Evolutionary conservation across 2,888 invertebrate species (phyloP), one percentile per base, ranked within the genome.

Genomic region (Plagodis pulveraria): DNA sequence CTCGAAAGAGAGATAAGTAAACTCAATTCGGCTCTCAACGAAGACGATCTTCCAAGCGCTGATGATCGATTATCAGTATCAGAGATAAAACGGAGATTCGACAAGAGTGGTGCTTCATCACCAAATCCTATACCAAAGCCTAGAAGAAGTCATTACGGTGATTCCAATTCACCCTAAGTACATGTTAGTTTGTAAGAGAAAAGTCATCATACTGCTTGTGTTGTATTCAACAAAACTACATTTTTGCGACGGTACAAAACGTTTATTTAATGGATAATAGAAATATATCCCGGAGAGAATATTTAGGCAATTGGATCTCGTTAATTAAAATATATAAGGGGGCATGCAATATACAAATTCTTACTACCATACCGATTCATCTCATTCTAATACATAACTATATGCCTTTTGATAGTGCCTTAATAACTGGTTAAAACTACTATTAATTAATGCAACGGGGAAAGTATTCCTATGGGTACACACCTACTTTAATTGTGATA

Each of bases 111-210:
- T 50, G 79, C 75, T 46, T 84, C 86, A n/a, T 88, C 90, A 49
- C 93, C 93, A 56, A 93, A 94, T 81, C 94, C 94, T 4, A 91
- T 94, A 79, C 94, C 94, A 74, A 94, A 94, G 77, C 94, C 94
- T 2, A 89, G 93, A 71, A 86, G 94, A 73, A 93, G 94, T 75
- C 87, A 90, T 63, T 85, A 89, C 49, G 87, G 86, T 41, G 87
- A 83, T 52, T 78, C 84, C 7, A 83, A 73, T 59, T 83, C 86
- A 43, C 84, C 87, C 8, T 78, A 68, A 74, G 60, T 51, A 34
- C 56, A 44, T 66, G 56, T 42, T 48, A 10, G 43, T 50, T 22
- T 22, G 9, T 11, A 9, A 35, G 8, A n/a, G 6, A 42, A 42
- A 32, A 48, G 6, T n/a, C 11, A 35, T 9, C 36, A 36, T 10